Conservation (phyloP, 2,888 invertebrate genomes). For the Exephanes ischioxanthus region DNA sequence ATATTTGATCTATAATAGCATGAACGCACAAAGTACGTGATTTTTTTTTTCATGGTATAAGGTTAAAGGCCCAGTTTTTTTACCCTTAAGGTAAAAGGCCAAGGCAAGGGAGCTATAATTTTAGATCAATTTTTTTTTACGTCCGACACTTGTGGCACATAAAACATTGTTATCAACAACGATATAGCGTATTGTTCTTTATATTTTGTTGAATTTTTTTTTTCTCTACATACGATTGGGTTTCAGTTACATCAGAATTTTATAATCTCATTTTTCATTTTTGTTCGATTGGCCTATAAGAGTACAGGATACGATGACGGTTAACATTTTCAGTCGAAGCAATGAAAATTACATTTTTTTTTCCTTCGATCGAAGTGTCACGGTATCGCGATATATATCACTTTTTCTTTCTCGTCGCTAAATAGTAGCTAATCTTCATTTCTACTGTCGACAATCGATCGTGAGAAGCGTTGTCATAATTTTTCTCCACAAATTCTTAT, state of each 20-base stretch:
- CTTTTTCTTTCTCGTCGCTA: constrained; percentile 28
- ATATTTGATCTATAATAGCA: no score
- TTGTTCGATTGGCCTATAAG: constrained; percentile 29
- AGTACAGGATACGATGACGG: constrained; percentile 38
- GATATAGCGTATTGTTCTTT: constrained; percentile 38
- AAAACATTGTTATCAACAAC: background rate
- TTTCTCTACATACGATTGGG: constrained; percentile 30
- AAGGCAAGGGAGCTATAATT: background rate
- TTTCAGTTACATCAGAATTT: constrained; percentile 41
- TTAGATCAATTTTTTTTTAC: constrained; percentile 19
- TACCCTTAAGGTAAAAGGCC: no score
- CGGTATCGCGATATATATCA: constrained; percentile 34
- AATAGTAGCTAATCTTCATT: constrained; percentile 29
- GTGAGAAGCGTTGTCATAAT: constrained; percentile 31
- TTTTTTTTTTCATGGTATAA: no score
- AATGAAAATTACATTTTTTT: constrained; percentile 45
- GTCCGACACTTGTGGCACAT: constrained; percentile 31
- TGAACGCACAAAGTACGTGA: no score
- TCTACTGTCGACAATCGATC: constrained; percentile 48
- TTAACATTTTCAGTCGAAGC: constrained; percentile 49
- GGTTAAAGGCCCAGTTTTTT: no score
- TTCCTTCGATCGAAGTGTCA: constrained; percentile 39
- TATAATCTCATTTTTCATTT: constrained; percentile 41
- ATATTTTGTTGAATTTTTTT: constrained; percentile 39
- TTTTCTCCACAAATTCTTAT: constrained; percentile 30